These are phyloP conservation scores for Elmis aenea DNA, from an alignment of 2,888 invertebrate genomes.

Conservation along the genomic window DNA sequence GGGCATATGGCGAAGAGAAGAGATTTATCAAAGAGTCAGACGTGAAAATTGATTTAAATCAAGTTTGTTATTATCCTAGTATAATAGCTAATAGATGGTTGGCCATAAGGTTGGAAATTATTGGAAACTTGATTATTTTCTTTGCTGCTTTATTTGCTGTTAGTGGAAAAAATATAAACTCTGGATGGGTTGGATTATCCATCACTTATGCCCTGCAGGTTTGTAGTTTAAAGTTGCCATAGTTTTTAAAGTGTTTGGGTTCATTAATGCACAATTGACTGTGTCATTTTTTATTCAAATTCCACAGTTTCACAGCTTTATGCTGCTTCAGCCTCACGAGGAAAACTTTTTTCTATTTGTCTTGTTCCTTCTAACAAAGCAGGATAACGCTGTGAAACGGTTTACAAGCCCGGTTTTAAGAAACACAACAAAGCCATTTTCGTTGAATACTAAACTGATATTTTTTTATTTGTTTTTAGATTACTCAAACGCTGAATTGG, in stretches of 20 bases:
- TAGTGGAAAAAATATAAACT: constrained; percentile 32
- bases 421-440: constrained; percentile 1
- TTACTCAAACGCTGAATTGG: constrained; percentile 54
- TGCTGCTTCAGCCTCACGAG: too few species aligned
- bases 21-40: constrained; percentile 53
- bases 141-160: constrained; percentile 56
- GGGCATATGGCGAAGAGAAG: constrained; percentile 47
- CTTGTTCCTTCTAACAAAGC: too few species aligned
- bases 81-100: constrained; percentile 50
- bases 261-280: not conserved
- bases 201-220: constrained; percentile 46
- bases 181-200: constrained; percentile 52
- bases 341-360: too few species aligned
- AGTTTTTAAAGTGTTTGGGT: not conserved
- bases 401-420: too few species aligned
- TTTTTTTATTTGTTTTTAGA: constrained; percentile 42
- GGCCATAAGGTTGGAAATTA: constrained; percentile 46
- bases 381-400: too few species aligned
- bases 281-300: not conserved
- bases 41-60: constrained; percentile 50
- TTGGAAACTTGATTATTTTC: constrained; percentile 54
- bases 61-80: constrained; percentile 50
- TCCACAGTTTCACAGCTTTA: too few species aligned
- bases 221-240: constrained; percentile 6
- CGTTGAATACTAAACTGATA: too few species aligned